Conservation (phyloP, 1,140 invertebrate genomes). For the Aricia agestis region DNA sequence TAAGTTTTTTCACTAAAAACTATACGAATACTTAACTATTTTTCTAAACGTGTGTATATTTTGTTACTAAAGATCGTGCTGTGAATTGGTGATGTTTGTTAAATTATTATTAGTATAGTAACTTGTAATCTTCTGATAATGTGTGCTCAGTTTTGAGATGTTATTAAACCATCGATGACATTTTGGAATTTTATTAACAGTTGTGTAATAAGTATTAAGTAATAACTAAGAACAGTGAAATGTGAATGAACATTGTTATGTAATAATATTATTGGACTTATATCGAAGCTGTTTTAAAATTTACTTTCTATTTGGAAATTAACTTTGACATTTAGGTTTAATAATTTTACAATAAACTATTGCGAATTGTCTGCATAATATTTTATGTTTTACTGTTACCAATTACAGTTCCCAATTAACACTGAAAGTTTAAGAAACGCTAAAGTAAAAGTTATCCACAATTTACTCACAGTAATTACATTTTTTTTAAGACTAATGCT, state of each 20-base stretch:
- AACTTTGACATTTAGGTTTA: constrained; percentile 5
- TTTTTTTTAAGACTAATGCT: no score
- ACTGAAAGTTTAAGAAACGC: neutral
- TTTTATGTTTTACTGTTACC: neutral
- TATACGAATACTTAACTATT: no score
- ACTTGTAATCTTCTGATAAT: neutral
- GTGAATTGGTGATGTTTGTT: no score
- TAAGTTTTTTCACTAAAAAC: no score
- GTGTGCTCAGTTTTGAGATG: neutral
- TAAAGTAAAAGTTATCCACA: no score
- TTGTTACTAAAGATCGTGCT: no score
- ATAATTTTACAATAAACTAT: constrained; percentile 1
- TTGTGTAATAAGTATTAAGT: neutral
- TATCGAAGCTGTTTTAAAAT: constrained; percentile 1
- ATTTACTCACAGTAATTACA: no score
- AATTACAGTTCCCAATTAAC: neutral
- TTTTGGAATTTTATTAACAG: neutral
- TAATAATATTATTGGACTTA: constrained; percentile 13
- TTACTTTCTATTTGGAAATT: constrained; percentile 9
- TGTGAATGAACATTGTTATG: constrained; percentile 4
- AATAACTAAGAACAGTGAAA: neutral
- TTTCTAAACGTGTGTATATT: no score
- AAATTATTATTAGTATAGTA: no score
- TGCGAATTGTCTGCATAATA: neutral
- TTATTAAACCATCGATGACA: neutral